phyloP scores from a whole-genome alignment of 1,140 invertebrate species.

The Ditylenchus dipsaci region DNA sequence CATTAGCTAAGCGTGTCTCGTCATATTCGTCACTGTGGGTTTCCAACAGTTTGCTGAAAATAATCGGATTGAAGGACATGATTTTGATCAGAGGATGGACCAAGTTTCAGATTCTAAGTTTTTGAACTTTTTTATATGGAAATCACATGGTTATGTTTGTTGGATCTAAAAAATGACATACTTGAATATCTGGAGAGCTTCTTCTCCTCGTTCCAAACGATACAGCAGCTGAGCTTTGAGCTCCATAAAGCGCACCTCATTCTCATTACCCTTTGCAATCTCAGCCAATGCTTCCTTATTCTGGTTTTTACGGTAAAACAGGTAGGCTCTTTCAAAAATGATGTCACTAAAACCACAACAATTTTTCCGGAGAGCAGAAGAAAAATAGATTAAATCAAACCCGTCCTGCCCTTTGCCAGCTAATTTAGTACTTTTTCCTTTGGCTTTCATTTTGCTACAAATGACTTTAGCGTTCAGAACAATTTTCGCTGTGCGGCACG shows the following conservation, averaged over 20 bases:
- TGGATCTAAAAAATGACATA: slow-evolving; percentile 28
- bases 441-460: no score
- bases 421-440: no score
- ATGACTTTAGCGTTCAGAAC: no score
- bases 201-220: slow-evolving; percentile 37
- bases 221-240: slow-evolving; percentile 40
- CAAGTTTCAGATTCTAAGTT: neutral
- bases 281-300: slow-evolving; percentile 36
- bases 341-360: slow-evolving; percentile 32
- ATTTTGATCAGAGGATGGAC: neutral
- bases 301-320: slow-evolving; percentile 39
- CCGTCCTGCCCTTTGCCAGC: no score
- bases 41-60: slow-evolving; percentile 36
- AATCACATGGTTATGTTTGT: no score
- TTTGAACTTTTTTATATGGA: neutral
- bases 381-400: no score
- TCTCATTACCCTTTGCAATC: slow-evolving; percentile 19
- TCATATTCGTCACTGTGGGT: slow-evolving; percentile 41
- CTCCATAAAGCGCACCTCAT: slow-evolving; percentile 32
- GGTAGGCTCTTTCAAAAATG: slow-evolving; percentile 39
- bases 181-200: slow-evolving; percentile 39
- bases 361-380: no score
- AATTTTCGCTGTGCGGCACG: no score
- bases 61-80: neutral
- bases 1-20: slow-evolving; percentile 41